Evolutionary conservation across 2,113 vertebrate species (phyloP).

Genomic region (Meles meles): DNA sequence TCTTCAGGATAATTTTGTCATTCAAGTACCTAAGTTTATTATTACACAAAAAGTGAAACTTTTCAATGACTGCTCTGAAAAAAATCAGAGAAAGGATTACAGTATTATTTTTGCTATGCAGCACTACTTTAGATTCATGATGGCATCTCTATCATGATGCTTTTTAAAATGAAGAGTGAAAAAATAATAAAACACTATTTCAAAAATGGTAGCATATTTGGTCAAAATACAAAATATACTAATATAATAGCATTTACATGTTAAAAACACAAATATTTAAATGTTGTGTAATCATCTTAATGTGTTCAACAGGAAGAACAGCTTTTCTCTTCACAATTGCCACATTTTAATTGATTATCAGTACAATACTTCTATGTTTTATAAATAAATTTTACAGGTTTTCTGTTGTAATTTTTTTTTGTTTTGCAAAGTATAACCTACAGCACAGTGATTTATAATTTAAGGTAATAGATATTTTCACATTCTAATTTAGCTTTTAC

Average conservation of each 20-base stretch:
- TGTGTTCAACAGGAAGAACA: slow-evolving; percentile 68
- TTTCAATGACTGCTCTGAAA: slow-evolving; percentile 62
- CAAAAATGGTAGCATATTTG: slow-evolving; percentile 65
- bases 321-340: slow-evolving; percentile 57
- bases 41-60: slow-evolving; percentile 73
- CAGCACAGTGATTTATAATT: slow-evolving; percentile 81
- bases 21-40: slow-evolving; percentile 67
- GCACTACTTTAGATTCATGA: slow-evolving; percentile 62
- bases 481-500: slow-evolving; percentile 83
- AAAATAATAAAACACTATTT: slow-evolving; percentile 66
- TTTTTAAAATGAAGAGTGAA: slow-evolving; percentile 63
- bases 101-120: slow-evolving; percentile 64
- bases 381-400: slow-evolving; percentile 79
- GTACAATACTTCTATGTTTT: slow-evolving; percentile 70
- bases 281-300: slow-evolving; percentile 62
- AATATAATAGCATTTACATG: slow-evolving; percentile 57
- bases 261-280: slow-evolving; percentile 63
- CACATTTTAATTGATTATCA: slow-evolving; percentile 75
- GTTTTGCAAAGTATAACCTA: slow-evolving; percentile 76
- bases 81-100: slow-evolving; percentile 64
- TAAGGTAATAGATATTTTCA: slow-evolving; percentile 83
- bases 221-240: slow-evolving; percentile 74
- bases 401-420: slow-evolving; percentile 34
- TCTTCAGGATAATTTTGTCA: slow-evolving; percentile 72
- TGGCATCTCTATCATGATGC: slow-evolving; percentile 29